Conservation (phyloP, 2,888 invertebrate species). For the Melangyna quadrimaculata region DNA sequence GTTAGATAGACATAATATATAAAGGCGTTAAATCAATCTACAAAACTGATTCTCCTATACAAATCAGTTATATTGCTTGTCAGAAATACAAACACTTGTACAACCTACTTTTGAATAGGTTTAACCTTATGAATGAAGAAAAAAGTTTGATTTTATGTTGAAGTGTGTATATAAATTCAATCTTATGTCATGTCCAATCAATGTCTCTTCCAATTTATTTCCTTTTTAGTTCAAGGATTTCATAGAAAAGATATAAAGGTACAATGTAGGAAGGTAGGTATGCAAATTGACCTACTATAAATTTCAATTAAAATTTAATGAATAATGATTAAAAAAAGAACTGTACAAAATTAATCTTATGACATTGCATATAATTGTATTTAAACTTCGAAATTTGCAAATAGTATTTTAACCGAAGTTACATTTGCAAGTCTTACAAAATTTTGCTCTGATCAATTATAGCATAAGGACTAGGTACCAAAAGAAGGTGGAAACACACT, state of each 20-base stretch:
- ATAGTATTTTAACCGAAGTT: neutral
- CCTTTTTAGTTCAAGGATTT: neutral
- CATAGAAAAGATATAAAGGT: no score
- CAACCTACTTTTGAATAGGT: neutral
- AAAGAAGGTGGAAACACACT: neutral
- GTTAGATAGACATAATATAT: neutral
- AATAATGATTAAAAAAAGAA: no score
- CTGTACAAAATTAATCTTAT: no score
- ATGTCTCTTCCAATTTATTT: neutral
- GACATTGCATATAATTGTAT: no score
- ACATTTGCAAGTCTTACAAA: neutral
- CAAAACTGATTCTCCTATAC: neutral
- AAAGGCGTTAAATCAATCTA: neutral
- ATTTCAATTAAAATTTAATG: no score
- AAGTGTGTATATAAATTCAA: no score
- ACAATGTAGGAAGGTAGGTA: no score
- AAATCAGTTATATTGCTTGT: neutral
- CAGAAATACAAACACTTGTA: neutral
- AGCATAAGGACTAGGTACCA: neutral
- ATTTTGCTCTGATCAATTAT: neutral
- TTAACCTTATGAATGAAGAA: neutral
- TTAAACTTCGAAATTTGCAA: no score
- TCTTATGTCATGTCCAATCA: neutral
- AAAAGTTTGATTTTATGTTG: neutral
- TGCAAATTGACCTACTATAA: no score